These are phyloP conservation scores for Gila orcuttii DNA, from an alignment of 2,113 vertebrate genomes.

Conservation along the genomic window DNA sequence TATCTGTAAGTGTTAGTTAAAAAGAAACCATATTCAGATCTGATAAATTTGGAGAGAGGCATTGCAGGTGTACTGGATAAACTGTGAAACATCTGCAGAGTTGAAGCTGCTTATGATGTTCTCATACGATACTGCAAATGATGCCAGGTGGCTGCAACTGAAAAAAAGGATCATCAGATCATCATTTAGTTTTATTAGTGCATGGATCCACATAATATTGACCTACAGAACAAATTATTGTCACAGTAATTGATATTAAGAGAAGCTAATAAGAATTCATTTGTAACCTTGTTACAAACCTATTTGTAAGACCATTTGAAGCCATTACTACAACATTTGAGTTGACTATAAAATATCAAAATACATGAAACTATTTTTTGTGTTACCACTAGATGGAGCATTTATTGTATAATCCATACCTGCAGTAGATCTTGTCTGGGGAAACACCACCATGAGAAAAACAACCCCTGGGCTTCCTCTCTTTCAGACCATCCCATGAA, in stretches of 20 bases:
- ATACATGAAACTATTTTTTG: not conserved
- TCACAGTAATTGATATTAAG: not conserved
- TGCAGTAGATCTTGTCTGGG: conserved; percentile 75
- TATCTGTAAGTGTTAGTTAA: not conserved
- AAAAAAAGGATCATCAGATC: not conserved
- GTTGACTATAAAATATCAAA: not conserved
- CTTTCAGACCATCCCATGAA: conserved; percentile 71
- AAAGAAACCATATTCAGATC: conserved; percentile 23
- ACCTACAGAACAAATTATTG: not conserved
- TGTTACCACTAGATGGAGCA: conserved; percentile 23
- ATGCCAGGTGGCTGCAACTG: conserved; percentile 74
- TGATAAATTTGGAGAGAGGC: not conserved
- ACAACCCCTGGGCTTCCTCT: conserved; percentile 71
- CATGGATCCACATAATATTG: not conserved
- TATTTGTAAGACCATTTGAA: not conserved
- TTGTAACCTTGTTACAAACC: not conserved
- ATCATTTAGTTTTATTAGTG: not conserved
- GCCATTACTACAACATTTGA: not conserved
- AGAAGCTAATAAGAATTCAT: not conserved
- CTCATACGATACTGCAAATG: conserved; percentile 68
- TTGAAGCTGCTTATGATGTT: conserved; percentile 63
- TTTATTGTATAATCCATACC: conserved; percentile 67
- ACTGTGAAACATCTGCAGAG: conserved; percentile 61
- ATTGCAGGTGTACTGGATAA: conserved; percentile 68
- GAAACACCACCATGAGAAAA: conserved; percentile 62